Percentiles rank a stretch among this genome's conserved stretches.
Evolutionary conservation across 2,797 vertebrate genomes (phyloP).

Genomic region (Fratercula arctica): DNA sequence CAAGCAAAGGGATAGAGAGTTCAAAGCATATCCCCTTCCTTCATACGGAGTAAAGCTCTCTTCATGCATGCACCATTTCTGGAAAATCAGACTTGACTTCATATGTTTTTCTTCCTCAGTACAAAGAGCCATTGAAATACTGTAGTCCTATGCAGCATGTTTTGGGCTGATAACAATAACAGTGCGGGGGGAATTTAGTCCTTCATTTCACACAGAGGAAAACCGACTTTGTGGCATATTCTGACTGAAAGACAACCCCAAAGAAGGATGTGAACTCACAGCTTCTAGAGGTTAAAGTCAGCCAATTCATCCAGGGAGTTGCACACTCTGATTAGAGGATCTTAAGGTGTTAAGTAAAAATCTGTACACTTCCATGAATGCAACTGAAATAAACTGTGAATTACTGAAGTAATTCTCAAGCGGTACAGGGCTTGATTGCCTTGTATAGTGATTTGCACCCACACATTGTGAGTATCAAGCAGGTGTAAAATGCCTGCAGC

Average conservation of each 20-base stretch:
- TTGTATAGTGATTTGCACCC: conserved; percentile 8
- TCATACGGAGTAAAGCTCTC: conserved; percentile 33
- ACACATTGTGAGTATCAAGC: not conserved
- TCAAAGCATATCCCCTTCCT: conserved; percentile 2
- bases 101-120: conserved; percentile 53
- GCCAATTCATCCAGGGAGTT: not conserved
- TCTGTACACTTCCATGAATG: not conserved
- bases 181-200: conserved; percentile 50
- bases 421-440: not conserved
- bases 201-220: not conserved
- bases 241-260: not conserved
- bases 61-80: conserved; percentile 31
- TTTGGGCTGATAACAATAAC: conserved; percentile 73
- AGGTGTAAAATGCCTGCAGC: conserved; percentile 1
- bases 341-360: not conserved
- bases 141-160: conserved; percentile 53
- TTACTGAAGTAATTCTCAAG: conserved; percentile 16
- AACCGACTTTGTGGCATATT: not conserved
- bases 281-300: not conserved
- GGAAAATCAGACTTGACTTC: conserved; percentile 67
- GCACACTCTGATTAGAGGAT: not conserved
- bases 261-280: conserved; percentile 30
- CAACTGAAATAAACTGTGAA: conserved; percentile 13
- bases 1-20: not conserved
- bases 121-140: conserved; percentile 71